A percentile compares a stretch with the other conserved stretches of the same genome.
Evolutionary conservation across 2,888 invertebrate genomes (phyloP).

Genomic region (Myopa testacea): DNA sequence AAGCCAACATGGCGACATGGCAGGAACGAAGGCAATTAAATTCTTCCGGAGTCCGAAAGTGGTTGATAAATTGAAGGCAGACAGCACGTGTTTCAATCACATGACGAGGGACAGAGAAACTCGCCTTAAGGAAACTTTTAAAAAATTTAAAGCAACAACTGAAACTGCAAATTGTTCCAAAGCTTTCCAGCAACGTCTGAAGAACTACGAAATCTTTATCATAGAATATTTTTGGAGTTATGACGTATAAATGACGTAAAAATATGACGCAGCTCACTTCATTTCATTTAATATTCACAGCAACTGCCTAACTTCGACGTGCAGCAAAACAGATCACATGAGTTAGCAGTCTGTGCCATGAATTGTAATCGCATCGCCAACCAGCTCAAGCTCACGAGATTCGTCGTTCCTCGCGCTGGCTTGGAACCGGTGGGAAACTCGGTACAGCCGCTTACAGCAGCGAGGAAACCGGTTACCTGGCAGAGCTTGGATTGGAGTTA

Average conservation of each 20-base stretch:
- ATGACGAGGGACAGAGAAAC: constrained; percentile 1
- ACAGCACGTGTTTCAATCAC: constrained; percentile 35
- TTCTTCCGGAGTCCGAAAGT: background rate
- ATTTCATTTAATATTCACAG: background rate
- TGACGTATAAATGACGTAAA: background rate
- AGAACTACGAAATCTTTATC: background rate
- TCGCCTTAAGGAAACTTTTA: background rate
- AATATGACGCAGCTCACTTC: background rate
- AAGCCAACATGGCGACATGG: background rate
- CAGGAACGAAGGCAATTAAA: background rate
- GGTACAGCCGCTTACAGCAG: background rate
- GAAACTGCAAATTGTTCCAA: background rate
- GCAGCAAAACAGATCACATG: constrained; percentile 22
- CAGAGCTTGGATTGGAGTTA: constrained; percentile 27
- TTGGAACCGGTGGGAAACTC: constrained; percentile 24
- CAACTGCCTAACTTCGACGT: background rate
- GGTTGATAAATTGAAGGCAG: background rate
- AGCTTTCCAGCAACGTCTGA: background rate
- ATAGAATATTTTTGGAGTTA: background rate
- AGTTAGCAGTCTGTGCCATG: constrained; percentile 15
- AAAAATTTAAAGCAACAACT: background rate
- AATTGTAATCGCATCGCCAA: constrained; percentile 30
- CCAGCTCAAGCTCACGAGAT: background rate
- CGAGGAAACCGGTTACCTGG: constrained; percentile 32
- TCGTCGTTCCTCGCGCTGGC: background rate